Conservation (phyloP, 1,140 invertebrate genomes). For the Bombus haemorrhoidalis region DNA sequence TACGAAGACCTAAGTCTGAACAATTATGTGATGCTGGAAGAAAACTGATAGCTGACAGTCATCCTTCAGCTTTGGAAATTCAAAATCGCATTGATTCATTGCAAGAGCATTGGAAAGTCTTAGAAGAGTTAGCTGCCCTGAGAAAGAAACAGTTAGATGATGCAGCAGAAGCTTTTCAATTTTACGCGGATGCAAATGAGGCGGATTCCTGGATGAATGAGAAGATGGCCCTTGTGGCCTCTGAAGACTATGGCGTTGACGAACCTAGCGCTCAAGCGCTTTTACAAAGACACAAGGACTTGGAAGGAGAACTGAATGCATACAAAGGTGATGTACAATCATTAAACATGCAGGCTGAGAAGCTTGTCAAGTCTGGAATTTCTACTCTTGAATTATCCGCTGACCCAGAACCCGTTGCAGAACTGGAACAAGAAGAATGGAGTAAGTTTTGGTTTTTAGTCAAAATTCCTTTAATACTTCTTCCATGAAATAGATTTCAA, state of each 20-base stretch:
- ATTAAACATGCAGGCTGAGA: constrained; percentile 92
- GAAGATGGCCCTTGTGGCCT: constrained; percentile 93
- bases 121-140: constrained; percentile 92
- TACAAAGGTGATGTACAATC: constrained; percentile 95
- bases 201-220: constrained; percentile 98
- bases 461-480: not conserved
- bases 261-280: constrained; percentile 94
- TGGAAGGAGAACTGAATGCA: constrained; percentile 95
- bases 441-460: constrained; percentile 75
- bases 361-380: constrained; percentile 91
- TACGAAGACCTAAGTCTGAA: constrained; percentile 90
- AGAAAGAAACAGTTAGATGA: constrained; percentile 95
- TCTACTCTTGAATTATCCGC: constrained; percentile 88
- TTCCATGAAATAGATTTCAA: too few species aligned
- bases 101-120: constrained; percentile 92
- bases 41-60: constrained; percentile 89
- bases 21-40: constrained; percentile 89
- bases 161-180: constrained; percentile 96
- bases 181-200: constrained; percentile 98
- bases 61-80: constrained; percentile 91
- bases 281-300: constrained; percentile 92
- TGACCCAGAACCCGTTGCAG: constrained; percentile 85
- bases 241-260: constrained; percentile 94
- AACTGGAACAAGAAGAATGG: constrained; percentile 89
- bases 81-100: constrained; percentile 91